Evolutionary conservation across 2,888 invertebrate species (phyloP), one percentile per base, ranked within the genome.

Genomic region (Drosophila subquinaria): DNA sequence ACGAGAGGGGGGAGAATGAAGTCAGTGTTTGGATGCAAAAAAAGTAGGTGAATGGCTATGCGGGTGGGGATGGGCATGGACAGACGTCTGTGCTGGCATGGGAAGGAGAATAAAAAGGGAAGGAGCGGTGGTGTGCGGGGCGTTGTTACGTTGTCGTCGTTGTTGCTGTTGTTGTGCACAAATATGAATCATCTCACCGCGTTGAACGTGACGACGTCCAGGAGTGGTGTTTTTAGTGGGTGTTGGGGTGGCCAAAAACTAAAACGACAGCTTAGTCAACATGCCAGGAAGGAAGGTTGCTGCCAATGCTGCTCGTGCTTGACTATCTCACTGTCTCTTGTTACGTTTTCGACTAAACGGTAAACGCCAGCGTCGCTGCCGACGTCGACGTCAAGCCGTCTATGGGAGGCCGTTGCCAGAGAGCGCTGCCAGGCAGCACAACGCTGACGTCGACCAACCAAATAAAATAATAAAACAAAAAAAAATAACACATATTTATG

Each of bases 171-270:
- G 59, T 42, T 59, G 61, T 77, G 72, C 79, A 73, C 73, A 76
- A 89, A 88, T 75, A 79, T 87, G 86, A 87, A 87, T 87, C 86
- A 87, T 87, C 86, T 87, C 84, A 77, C 69, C 75, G 73, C 51
- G 69, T 50, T 65, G 65, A 81, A 73, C 81, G 72, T 85, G 83
- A 82, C 82, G 79, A 65, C 63, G 72, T 69, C 57, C 66, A 63
- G 69, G 60, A 77, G 56, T 72, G 64, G 51, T 50, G 56, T 72
- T 66, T 4, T 27, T 23, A 69, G 45, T 68, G 57, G 73, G 52
- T 79, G 67, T 50, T 59, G 15, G 51, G 55, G 30, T 60, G 43
- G 66, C 47, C 47, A 69, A 69, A 38, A 57, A 61, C 66, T 47
- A 63, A 55, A 70, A 64, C 56, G 72, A 68, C 68, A 59, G 52